Evolutionary conservation across 2,888 invertebrate species (phyloP), one percentile per base, ranked within the genome.

Genomic region (Caenorhabditis angaria): DNA sequence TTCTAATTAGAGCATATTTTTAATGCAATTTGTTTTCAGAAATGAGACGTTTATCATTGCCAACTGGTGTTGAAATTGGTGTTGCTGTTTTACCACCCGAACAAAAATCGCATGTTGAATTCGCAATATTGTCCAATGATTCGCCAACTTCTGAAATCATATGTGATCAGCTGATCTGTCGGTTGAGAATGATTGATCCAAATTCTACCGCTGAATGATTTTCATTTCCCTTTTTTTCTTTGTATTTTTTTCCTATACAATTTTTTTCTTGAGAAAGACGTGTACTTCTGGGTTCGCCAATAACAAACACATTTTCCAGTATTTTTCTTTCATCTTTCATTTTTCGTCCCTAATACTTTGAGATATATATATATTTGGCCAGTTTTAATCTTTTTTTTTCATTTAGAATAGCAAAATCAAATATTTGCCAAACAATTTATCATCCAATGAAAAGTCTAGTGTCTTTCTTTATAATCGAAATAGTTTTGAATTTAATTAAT

Each of bases 1-100:
- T 18, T 5, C 51, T 51, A 60, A 25, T 8, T 25, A 14, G 51
- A 61, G 28, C 8, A 41, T 41, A 41, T 18, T 10, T 41, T 14
- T 41, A 18, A 41, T n/a, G n/a, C n/a, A 48, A n/a, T 70, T 14
- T 47, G 66, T 56, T 63, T 32, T 59, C 68, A 65, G 81, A 78
- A 65, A 70, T 81, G 75, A 59, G 76, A 48, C 72, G 77, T 14
- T 64, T 81, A 10, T 72, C 79, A 8, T 61, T 81, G 12, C 71
- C 75, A 25, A 70, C 75, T 3, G 81, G 81, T 25, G 78, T 81
- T 22, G 81, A 81, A 53, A 81, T 81, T 25, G 81, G 77, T 41
- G 79, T 81, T 0, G 77, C 76, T 5, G 75, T 76, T 10, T 28
- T 78, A 25, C 78, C 78, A 20, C 78, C 78, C 4, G 70, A 76